Evolutionary conservation across 2,888 invertebrate species (phyloP).

Genomic region (Perdita meconis): DNA sequence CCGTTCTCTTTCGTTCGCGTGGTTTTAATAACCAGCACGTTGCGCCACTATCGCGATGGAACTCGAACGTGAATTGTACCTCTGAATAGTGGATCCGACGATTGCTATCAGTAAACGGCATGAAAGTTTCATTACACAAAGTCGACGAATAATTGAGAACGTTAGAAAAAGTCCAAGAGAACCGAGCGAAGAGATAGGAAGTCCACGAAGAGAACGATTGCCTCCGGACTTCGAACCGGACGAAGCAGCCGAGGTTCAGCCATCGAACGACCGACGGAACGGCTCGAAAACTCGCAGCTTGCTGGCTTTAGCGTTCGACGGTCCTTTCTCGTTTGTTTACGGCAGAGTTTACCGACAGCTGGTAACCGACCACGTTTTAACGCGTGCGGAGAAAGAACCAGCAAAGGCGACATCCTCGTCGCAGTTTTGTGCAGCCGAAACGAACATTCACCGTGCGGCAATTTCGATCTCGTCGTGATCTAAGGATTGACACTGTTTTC

Average conservation of each 20-base stretch:
- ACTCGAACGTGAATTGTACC: not conserved
- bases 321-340: constrained; percentile 48
- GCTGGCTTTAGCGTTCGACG: constrained; percentile 65
- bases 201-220: not conserved
- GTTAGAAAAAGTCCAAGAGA: constrained; percentile 62
- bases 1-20: not conserved
- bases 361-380: constrained; percentile 60
- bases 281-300: constrained; percentile 38
- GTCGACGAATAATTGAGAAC: constrained; percentile 66
- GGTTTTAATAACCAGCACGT: constrained; percentile 26
- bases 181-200: constrained; percentile 60
- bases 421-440: not conserved
- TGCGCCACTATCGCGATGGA: not conserved
- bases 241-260: constrained; percentile 63
- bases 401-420: constrained; percentile 26
- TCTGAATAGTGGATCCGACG: constrained; percentile 6
- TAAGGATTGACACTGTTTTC: not conserved
- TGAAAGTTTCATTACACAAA: constrained; percentile 68
- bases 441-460: not conserved
- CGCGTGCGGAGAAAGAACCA: constrained; percentile 11
- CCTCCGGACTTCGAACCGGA: constrained; percentile 41
- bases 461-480: not conserved
- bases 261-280: constrained; percentile 46
- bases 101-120: constrained; percentile 40
- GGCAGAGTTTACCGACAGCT: constrained; percentile 65